phyloP scores from a whole-genome alignment of 2,113 vertebrate species.

The Rhegmatorhina hoffmannsi region DNA sequence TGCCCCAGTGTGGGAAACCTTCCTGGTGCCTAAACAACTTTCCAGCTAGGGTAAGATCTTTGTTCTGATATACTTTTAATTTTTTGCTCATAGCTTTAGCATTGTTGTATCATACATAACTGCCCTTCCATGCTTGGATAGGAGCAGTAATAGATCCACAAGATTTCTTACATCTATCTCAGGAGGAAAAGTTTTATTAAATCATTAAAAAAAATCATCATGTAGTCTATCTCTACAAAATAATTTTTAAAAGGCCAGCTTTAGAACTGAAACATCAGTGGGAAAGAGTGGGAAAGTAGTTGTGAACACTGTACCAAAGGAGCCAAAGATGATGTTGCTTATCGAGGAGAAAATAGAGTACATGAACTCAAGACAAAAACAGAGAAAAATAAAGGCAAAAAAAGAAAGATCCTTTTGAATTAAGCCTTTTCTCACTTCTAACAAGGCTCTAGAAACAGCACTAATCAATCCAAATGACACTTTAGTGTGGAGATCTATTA shows the following conservation, averaged over 20 bases:
- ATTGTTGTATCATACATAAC: neutral
- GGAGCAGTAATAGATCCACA: conserved; percentile 20
- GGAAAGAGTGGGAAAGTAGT: neutral
- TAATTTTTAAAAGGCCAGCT: neutral
- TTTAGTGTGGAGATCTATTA: conserved; percentile 62
- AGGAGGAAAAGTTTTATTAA: conserved; percentile 40
- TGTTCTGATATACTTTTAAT: neutral
- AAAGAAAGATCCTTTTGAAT: neutral
- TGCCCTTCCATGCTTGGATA: conserved; percentile 27
- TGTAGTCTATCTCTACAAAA: conserved; percentile 1
- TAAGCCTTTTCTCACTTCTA: conserved; percentile 51
- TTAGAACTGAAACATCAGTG: conserved; percentile 16
- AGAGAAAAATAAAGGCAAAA: neutral
- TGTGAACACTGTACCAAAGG: neutral
- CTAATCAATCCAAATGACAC: conserved; percentile 70
- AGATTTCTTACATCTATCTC: conserved; percentile 20
- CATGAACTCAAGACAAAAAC: neutral
- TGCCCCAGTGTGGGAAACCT: neutral
- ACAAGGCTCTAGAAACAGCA: conserved; percentile 55
- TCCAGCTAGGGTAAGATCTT: neutral
- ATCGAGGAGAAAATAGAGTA: neutral
- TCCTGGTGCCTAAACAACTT: neutral
- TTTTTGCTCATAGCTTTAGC: neutral
- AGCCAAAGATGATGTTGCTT: neutral
- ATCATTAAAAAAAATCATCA: conserved; percentile 33